These are phyloP conservation scores for Fabriciana adippe DNA, from an alignment of 2,888 invertebrate species.

Conservation along the genomic window DNA sequence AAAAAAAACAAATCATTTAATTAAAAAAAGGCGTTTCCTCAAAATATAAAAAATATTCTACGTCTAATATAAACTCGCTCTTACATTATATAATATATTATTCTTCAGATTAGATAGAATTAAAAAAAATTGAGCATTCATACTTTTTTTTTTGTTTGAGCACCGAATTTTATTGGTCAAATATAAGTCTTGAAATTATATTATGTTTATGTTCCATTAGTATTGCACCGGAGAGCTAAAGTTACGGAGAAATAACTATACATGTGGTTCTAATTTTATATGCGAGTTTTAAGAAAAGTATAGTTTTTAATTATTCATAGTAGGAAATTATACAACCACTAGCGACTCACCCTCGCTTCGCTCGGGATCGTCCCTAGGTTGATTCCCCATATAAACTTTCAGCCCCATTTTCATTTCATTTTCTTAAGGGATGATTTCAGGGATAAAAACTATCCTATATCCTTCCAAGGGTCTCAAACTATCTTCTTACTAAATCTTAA, in stretches of 20 bases:
- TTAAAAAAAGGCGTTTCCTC: no score
- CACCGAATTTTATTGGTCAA: slow-evolving; percentile 20
- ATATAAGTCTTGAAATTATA: slow-evolving; percentile 19
- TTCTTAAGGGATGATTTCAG: no score
- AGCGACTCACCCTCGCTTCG: no score
- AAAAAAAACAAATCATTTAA: neutral
- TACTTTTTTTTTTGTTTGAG: slow-evolving; percentile 4
- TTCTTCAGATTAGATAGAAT: slow-evolving; percentile 8
- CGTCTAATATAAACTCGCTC: slow-evolving; percentile 2
- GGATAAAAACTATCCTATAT: no score
- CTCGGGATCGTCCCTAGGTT: no score
- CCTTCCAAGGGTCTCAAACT: no score
- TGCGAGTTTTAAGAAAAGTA: slow-evolving; percentile 5
- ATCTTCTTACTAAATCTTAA: no score
- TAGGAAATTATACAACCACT: no score
- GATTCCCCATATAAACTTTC: no score
- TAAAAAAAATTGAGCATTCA: slow-evolving; percentile 26
- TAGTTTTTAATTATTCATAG: neutral
- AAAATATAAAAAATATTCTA: no score
- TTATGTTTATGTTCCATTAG: slow-evolving; percentile 39
- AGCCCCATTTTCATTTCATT: no score
- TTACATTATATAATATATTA: neutral
- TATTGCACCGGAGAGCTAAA: slow-evolving; percentile 47
- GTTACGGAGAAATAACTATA: slow-evolving; percentile 2
- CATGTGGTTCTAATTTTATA: neutral